Evolutionary conservation across 1,140 invertebrate species (phyloP).

Genomic region (Uloborus diversus): DNA sequence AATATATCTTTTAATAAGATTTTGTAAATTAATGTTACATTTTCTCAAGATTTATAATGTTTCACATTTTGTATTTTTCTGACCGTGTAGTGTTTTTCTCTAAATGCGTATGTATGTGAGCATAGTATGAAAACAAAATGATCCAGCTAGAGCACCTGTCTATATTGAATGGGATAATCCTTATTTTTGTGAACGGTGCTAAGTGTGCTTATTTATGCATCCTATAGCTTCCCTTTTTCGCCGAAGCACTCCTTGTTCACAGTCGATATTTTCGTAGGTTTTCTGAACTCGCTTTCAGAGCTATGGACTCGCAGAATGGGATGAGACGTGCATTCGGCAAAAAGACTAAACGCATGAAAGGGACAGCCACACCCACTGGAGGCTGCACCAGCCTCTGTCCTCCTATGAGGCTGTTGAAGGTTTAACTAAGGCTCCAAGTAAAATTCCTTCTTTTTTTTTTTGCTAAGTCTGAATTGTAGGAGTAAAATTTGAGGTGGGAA

Average conservation of each 20-base stretch:
- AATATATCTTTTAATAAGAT: slow-evolving; percentile 58
- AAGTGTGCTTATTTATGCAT: slow-evolving; percentile 44
- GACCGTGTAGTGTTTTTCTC: slow-evolving; percentile 56
- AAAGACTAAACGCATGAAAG: slow-evolving; percentile 48
- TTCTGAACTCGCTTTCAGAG: slow-evolving; percentile 5
- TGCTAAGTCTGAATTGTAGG: background rate
- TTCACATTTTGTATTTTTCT: slow-evolving; percentile 58
- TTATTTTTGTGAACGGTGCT: slow-evolving; percentile 56
- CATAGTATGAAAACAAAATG: slow-evolving; percentile 32
- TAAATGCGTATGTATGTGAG: slow-evolving; percentile 50
- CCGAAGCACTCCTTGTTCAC: slow-evolving; percentile 39
- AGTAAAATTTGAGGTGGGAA: slow-evolving; percentile 28
- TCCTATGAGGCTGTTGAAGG: slow-evolving; percentile 21
- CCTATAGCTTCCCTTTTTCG: slow-evolving; percentile 48
- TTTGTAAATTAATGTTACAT: slow-evolving; percentile 58
- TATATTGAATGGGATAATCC: slow-evolving; percentile 46
- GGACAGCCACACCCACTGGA: background rate
- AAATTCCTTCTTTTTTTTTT: background rate
- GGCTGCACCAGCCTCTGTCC: background rate
- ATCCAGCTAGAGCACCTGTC: slow-evolving; percentile 34
- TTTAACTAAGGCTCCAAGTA: background rate
- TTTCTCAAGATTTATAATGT: slow-evolving; percentile 58
- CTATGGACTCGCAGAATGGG: background rate
- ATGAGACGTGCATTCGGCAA: slow-evolving; percentile 29
- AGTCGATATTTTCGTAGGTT: slow-evolving; percentile 36